Percentiles rank a stretch among this genome's conserved stretches.
These are phyloP conservation scores for Mesochorus sp. DNA, from an alignment of 2,888 invertebrate species.

Conservation along the genomic window DNA sequence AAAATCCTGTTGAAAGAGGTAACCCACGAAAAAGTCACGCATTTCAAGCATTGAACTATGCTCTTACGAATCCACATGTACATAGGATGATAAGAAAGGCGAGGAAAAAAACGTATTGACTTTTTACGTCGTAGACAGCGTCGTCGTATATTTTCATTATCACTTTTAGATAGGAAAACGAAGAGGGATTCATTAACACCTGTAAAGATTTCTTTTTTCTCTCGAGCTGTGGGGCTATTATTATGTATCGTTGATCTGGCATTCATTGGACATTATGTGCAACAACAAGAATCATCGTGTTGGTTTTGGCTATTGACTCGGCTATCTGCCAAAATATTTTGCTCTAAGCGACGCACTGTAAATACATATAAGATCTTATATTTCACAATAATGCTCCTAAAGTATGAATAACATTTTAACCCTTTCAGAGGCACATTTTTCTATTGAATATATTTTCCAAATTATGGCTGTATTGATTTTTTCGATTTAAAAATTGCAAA, in stretches of 20 bases:
- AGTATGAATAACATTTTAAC: not conserved
- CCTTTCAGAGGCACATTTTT: no score
- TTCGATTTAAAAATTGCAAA: not conserved
- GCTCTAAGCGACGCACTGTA: slow-evolving; percentile 31
- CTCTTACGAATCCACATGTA: not conserved
- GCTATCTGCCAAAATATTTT: slow-evolving; percentile 44
- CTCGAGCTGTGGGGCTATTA: not conserved
- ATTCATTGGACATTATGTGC: slow-evolving; percentile 36
- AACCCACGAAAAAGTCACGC: not conserved
- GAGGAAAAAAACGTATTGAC: slow-evolving; percentile 9
- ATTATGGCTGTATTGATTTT: slow-evolving; percentile 24
- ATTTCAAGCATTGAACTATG: not conserved
- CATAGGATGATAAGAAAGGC: slow-evolving; percentile 34
- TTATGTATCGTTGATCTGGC: slow-evolving; percentile 9
- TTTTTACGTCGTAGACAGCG: slow-evolving; percentile 55
- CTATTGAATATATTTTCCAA: no score
- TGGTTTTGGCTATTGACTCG: slow-evolving; percentile 38
- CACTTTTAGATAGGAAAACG: slow-evolving; percentile 3
- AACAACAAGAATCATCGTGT: slow-evolving; percentile 18
- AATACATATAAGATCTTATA: not conserved
- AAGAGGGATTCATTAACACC: slow-evolving; percentile 32
- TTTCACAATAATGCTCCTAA: slow-evolving; percentile 39
- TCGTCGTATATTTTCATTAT: slow-evolving; percentile 44
- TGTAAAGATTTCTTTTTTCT: slow-evolving; percentile 20
- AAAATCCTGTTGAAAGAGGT: no score